These are phyloP conservation scores for Corapipo altera DNA, from an alignment of 2,113 vertebrate genomes.

Conservation along the genomic window DNA sequence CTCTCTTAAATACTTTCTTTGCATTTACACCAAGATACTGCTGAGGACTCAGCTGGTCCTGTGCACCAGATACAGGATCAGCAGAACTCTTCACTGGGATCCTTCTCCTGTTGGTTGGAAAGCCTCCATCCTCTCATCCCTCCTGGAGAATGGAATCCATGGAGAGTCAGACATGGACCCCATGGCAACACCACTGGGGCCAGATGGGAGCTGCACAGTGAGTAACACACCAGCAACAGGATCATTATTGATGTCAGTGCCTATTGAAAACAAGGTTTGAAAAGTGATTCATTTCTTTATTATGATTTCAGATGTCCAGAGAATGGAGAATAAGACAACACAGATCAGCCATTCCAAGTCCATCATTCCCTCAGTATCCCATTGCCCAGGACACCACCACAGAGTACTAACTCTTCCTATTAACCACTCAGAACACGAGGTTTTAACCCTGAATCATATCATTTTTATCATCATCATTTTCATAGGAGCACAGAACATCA, in stretches of 20 bases:
- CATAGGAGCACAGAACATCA: background rate
- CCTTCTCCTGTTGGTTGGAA: background rate
- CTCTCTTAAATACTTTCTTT: background rate
- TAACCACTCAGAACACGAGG: background rate
- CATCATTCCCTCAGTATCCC: background rate
- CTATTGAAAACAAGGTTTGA: background rate
- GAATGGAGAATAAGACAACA: background rate
- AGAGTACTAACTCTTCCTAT: background rate
- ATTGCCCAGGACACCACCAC: background rate
- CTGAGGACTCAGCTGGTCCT: background rate
- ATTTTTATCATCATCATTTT: constrained; percentile 11
- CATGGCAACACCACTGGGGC: background rate
- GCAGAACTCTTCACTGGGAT: background rate
- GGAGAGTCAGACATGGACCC: background rate
- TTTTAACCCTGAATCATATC: background rate
- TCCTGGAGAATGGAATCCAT: background rate
- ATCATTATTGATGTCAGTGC: background rate
- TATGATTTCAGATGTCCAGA: background rate
- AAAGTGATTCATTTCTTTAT: background rate
- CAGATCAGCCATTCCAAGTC: background rate
- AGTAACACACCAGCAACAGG: background rate
- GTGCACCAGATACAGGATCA: background rate
- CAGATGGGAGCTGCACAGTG: background rate
- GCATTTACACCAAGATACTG: background rate
- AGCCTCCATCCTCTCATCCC: background rate